Percentiles rank a stretch among this genome's conserved stretches.
Evolutionary conservation across 2,888 invertebrate genomes (phyloP).

Genomic region (Acrobasis repandana): DNA sequence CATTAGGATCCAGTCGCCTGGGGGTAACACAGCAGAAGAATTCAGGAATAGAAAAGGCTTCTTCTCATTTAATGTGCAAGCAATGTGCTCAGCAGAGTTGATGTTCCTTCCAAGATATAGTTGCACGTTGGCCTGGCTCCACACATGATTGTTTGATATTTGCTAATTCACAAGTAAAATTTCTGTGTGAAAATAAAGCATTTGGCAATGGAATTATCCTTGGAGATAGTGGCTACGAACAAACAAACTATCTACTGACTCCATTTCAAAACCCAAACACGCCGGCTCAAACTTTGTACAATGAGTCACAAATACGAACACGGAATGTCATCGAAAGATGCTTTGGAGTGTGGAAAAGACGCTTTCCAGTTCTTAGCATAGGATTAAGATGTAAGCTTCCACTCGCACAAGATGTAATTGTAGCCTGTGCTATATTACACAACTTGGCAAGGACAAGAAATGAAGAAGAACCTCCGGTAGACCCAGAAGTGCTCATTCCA

Average conservation of each 20-base stretch:
- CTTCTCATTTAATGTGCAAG: slow-evolving; percentile 4
- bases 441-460: slow-evolving; percentile 17
- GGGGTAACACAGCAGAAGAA: too few relatives aligned
- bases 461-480: background rate
- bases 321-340: background rate
- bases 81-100: slow-evolving; percentile 1
- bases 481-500: background rate
- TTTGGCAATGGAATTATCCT: background rate
- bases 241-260: background rate
- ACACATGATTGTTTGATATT: background rate
- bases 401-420: slow-evolving; percentile 42
- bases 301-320: background rate
- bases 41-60: background rate
- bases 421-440: slow-evolving; percentile 23
- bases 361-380: background rate
- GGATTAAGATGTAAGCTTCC: slow-evolving; percentile 37
- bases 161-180: background rate
- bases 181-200: background rate
- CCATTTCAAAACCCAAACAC: background rate
- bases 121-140: background rate
- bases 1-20: too few relatives aligned
- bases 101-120: background rate
- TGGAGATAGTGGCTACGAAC: background rate
- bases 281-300: background rate
- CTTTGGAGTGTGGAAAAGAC: too few relatives aligned